These are phyloP conservation scores for Montifringilla adamsi DNA, from an alignment of 2,113 vertebrate species.

Conservation along the genomic window DNA sequence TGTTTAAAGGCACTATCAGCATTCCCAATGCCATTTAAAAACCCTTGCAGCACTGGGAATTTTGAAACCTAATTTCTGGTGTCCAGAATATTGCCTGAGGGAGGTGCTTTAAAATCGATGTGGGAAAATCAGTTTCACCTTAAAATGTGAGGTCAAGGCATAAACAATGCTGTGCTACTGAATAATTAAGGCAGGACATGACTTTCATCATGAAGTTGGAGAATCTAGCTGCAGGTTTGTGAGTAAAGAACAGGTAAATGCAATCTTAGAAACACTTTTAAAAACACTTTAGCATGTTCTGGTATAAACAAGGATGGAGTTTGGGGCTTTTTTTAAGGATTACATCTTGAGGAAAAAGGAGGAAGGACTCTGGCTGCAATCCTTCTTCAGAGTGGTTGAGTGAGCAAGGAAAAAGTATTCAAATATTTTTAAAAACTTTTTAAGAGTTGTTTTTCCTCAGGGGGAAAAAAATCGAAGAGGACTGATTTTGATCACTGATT, in stretches of 20 bases:
- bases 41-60: background rate
- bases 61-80: background rate
- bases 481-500: background rate
- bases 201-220: background rate
- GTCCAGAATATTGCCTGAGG: background rate
- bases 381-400: background rate
- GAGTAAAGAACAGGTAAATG: background rate
- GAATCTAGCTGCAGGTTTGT: background rate
- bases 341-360: background rate
- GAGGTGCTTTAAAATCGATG: background rate
- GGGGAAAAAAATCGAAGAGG: background rate
- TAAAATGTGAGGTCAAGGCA: background rate
- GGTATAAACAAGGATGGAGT: background rate
- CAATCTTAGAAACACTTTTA: background rate
- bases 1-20: background rate
- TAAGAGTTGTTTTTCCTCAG: background rate
- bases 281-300: background rate
- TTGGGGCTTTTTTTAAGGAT: accelerated
- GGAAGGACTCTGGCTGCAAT: background rate
- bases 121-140: background rate
- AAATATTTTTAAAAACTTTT: accelerated
- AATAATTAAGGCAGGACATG: background rate
- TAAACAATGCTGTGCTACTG: background rate
- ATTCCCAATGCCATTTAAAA: background rate
- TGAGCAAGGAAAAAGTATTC: background rate